Evolutionary conservation across 2,113 vertebrate genomes (phyloP).

Genomic region (Pseudorasbora parva): DNA sequence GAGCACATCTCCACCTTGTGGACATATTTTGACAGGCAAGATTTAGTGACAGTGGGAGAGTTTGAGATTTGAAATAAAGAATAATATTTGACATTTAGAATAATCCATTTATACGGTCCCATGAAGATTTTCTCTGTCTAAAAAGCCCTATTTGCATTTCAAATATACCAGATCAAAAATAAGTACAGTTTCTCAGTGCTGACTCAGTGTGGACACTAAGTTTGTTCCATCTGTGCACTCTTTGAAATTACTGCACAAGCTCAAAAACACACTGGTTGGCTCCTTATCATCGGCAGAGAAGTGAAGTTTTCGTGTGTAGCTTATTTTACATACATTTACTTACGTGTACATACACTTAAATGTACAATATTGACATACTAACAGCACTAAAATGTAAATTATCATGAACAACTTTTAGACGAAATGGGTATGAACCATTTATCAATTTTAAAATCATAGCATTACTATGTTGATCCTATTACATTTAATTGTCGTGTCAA

Average conservation of each 20-base stretch:
- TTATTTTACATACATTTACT: too few relatives aligned
- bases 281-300: background rate
- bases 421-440: too few relatives aligned
- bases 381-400: too few relatives aligned
- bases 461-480: too few relatives aligned
- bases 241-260: constrained; percentile 20
- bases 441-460: too few relatives aligned
- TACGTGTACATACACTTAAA: too few relatives aligned
- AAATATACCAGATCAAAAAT: constrained; percentile 15
- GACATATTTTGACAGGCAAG: constrained; percentile 56
- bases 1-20: constrained; percentile 79
- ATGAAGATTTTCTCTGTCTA: background rate
- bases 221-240: constrained; percentile 22
- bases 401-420: too few relatives aligned
- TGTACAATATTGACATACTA: too few relatives aligned
- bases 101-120: background rate
- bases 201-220: constrained; percentile 12
- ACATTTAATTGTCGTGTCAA: too few relatives aligned
- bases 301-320: too few relatives aligned
- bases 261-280: constrained; percentile 13
- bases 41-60: background rate
- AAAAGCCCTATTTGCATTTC: constrained; percentile 19
- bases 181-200: background rate
- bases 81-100: background rate
- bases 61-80: background rate